phyloP scores from a whole-genome alignment of 2,888 invertebrate species.

The Alcis repandata region DNA sequence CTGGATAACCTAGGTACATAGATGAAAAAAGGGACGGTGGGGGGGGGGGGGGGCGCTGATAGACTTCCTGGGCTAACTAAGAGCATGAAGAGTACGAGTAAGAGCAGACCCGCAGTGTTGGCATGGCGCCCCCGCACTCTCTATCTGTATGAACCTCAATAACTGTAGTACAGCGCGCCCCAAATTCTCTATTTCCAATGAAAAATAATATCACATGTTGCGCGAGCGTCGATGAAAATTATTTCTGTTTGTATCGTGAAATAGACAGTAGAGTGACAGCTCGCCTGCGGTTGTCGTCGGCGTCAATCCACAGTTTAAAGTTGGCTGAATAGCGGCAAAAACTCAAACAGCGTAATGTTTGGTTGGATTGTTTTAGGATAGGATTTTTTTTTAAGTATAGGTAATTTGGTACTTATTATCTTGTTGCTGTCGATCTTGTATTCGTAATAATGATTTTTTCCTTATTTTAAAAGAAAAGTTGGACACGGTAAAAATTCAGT shows the following conservation, averaged over 20 bases:
- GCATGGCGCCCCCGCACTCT: too few relatives aligned
- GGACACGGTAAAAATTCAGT: too few relatives aligned
- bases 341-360: slow-evolving; percentile 12
- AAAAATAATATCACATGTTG: slow-evolving; percentile 52
- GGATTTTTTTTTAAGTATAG: too few relatives aligned
- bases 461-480: too few relatives aligned
- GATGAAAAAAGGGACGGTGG: too few relatives aligned
- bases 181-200: slow-evolving; percentile 44
- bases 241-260: slow-evolving; percentile 43
- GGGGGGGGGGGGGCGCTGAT: too few relatives aligned
- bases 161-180: slow-evolving; percentile 14
- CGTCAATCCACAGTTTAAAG: slow-evolving; percentile 43
- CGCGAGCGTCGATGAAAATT: slow-evolving; percentile 43
- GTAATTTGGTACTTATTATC: background rate
- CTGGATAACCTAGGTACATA: too few relatives aligned
- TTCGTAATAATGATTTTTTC: too few relatives aligned
- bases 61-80: too few relatives aligned
- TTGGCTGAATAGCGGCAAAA: slow-evolving; percentile 38
- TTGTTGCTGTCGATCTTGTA: background rate
- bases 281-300: slow-evolving; percentile 35
- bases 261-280: slow-evolving; percentile 39
- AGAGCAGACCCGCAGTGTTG: too few relatives aligned
- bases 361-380: background rate
- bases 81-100: too few relatives aligned
- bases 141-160: slow-evolving; percentile 11